Evolutionary conservation across 2,888 invertebrate species (phyloP), one percentile per base, ranked within the genome.

Genomic region (Melanostoma scalare): DNA sequence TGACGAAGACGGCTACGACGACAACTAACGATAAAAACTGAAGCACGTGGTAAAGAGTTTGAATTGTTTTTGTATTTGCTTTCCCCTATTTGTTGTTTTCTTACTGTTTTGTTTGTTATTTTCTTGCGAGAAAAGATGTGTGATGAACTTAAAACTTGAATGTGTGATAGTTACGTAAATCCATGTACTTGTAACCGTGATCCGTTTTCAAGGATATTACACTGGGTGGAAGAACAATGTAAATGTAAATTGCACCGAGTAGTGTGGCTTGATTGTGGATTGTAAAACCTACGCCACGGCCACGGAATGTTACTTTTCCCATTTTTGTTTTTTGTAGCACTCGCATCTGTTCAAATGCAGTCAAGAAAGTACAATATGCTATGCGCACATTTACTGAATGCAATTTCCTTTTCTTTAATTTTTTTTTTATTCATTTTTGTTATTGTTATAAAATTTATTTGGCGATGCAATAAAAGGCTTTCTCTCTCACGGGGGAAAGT

Each of bases 11-110:
- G 42, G 42, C 9, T 40, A 31, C 4, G 20, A 6, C 50, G 52
- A 60, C 50, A 8, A 65, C 40, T 40, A 20, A 71, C 60, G 60
- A 72, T 35, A 52, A 60, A 33, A 44, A 55, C 40, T 77, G 61
- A 73, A 77, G 77, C 81, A 82, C 81, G 82, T 77, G 82, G 77
- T 69, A 82, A 77, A 74, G 73, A 61, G 36, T 63, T 76, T 74
- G 61, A 68, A 44, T 61, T 56, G 65, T 33, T 68, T 46, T 46
- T 60, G 55, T 46, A 65, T 33, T 42, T 55, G 55, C 36, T 56
- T 9, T 38, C 38, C 3, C 35, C 33, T 67, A n/a, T 40, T 40
- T 50, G 38, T 31, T 35, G 3, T 42, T 31, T 30, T 46, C 3
- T 52, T 46, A 8, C n/a, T 10, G 8, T 33, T 52, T 20, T 48